Evolutionary conservation across 2,113 vertebrate species (phyloP).

Genomic region (Bos taurus): ARS-UCD2.0 NC_037356.1:31420501-31421000

Average conservation of each 20-base stretch:
- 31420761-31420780: fast-evolving
- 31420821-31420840: background rate
- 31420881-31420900: background rate
- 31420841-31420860: too few species aligned
- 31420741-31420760: background rate
- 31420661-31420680: background rate
- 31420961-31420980: background rate
- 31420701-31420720: background rate
- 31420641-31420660: too few species aligned
- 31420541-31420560: too few species aligned
- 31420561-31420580: fast-evolving
- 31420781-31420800: fast-evolving
- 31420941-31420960: background rate
- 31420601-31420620: background rate
- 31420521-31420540: background rate
- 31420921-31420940: background rate
- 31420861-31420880: background rate
- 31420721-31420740: fast-evolving
- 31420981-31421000: fast-evolving
- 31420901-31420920: background rate
- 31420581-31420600: background rate
- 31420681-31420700: background rate
- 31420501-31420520: background rate
- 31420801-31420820: background rate
- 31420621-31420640: background rate